phyloP scores from a whole-genome alignment of 1,140 invertebrate species.

The Ladona fulva region DNA sequence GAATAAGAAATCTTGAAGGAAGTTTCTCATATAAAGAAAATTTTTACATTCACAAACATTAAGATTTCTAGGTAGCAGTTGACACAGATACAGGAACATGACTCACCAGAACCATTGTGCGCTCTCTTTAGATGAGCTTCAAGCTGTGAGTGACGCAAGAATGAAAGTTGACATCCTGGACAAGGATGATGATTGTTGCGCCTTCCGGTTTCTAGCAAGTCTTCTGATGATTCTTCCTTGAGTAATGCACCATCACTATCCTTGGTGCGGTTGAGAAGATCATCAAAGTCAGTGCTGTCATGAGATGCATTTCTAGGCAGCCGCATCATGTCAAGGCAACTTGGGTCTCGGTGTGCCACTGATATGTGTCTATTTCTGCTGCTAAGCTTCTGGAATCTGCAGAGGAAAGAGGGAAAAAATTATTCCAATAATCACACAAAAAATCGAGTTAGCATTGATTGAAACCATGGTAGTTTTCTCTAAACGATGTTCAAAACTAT shows the following conservation, averaged over 20 bases:
- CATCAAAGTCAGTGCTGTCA: neutral
- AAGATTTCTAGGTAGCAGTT: too few relatives aligned
- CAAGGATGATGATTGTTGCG: neutral
- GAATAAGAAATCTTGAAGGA: too few relatives aligned
- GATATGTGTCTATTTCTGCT: neutral
- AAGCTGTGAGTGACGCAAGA: neutral
- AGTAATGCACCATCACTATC: neutral
- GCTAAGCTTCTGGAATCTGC: neutral
- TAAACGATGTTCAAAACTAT: too few relatives aligned
- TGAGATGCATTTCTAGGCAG: neutral
- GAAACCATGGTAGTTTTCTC: too few relatives aligned
- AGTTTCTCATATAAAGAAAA: too few relatives aligned
- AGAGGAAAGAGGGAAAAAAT: neutral
- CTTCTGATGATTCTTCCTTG: neutral
- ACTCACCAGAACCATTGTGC: neutral
- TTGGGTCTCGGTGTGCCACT: neutral
- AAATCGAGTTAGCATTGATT: too few relatives aligned
- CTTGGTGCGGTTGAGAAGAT: neutral
- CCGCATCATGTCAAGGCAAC: neutral
- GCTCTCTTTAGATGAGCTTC: neutral
- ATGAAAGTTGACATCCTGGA: neutral
- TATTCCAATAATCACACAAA: too few relatives aligned
- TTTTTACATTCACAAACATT: too few relatives aligned
- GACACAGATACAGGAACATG: too few relatives aligned
- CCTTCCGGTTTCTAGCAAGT: neutral